phyloP scores from a whole-genome alignment of 1,140 invertebrate genomes.

The Aphaenogaster ashmeadi region DNA sequence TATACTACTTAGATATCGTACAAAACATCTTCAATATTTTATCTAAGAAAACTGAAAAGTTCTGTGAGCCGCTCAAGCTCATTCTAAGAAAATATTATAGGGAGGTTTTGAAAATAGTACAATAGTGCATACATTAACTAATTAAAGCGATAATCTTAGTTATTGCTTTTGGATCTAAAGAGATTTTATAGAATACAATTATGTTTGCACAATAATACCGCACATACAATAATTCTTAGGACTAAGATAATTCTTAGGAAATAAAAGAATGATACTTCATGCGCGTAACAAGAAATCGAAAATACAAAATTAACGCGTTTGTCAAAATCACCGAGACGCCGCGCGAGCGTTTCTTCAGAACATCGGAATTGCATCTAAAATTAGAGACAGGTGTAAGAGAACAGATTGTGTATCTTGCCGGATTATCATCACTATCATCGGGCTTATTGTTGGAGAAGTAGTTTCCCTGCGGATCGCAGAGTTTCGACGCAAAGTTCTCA shows the following conservation, averaged over 20 bases:
- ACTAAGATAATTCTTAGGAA: background rate
- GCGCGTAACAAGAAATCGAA: background rate
- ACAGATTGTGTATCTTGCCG: conserved; percentile 11
- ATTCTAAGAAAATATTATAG: background rate
- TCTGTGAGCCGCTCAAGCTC: background rate
- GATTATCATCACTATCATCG: conserved; percentile 50
- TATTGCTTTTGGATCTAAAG: background rate
- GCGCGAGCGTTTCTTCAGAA: background rate
- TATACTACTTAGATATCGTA: background rate
- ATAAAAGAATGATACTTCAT: background rate
- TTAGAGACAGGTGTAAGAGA: conserved; percentile 59
- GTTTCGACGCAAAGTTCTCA: conserved; percentile 54
- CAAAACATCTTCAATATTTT: background rate
- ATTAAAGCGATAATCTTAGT: background rate
- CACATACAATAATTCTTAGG: background rate
- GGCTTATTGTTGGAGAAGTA: conserved; percentile 63
- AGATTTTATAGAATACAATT: background rate
- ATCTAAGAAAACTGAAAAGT: background rate
- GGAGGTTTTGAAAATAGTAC: background rate
- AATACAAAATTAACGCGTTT: background rate
- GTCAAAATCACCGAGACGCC: background rate
- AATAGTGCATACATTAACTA: background rate
- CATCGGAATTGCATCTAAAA: conserved; percentile 48
- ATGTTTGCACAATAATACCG: background rate
- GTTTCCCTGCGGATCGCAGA: conserved; percentile 44